Evolutionary conservation across 2,888 invertebrate genomes (phyloP).

Genomic region (Acrocyrtus sp.): DNA sequence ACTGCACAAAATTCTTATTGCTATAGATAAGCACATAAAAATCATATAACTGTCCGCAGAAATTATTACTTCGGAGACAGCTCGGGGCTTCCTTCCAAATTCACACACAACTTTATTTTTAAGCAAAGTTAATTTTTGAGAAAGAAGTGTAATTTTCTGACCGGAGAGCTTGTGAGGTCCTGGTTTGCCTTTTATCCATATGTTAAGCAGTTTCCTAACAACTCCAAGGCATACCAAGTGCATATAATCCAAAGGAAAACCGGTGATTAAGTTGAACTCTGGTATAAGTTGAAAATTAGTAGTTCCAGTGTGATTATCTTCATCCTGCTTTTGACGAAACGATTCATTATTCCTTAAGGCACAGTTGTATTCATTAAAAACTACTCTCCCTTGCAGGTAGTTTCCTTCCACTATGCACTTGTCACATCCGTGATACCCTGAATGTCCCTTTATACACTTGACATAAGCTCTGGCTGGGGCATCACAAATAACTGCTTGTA

Average conservation of each 20-base stretch:
- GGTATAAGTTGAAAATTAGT: slow-evolving; percentile 9
- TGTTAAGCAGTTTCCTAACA: slow-evolving; percentile 2
- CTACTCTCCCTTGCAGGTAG: neutral
- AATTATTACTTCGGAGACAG: slow-evolving; percentile 52
- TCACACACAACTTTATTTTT: slow-evolving; percentile 23
- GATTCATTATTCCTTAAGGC: neutral
- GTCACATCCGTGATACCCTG: slow-evolving; percentile 14
- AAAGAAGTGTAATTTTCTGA: neutral
- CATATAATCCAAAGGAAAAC: slow-evolving; percentile 21
- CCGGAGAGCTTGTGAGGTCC: neutral
- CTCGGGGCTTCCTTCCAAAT: slow-evolving; percentile 61
- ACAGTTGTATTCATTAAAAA: neutral
- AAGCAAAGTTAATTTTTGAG: neutral
- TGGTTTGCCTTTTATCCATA: slow-evolving; percentile 15
- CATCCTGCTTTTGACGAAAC: neutral
- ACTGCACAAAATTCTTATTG: slow-evolving; percentile 18
- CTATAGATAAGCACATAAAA: slow-evolving; percentile 31
- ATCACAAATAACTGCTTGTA: slow-evolving; percentile 14
- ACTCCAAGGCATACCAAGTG: slow-evolving; percentile 24
- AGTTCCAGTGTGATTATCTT: slow-evolving; percentile 1
- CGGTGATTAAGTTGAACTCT: neutral
- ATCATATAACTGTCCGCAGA: slow-evolving; percentile 37
- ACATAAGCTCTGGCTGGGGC: slow-evolving; percentile 19
- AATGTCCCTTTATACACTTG: slow-evolving; percentile 8
- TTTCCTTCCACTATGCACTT: slow-evolving; percentile 6